Evolutionary conservation across 2,797 vertebrate species (phyloP).

Genomic region (Chanos chanos): DNA sequence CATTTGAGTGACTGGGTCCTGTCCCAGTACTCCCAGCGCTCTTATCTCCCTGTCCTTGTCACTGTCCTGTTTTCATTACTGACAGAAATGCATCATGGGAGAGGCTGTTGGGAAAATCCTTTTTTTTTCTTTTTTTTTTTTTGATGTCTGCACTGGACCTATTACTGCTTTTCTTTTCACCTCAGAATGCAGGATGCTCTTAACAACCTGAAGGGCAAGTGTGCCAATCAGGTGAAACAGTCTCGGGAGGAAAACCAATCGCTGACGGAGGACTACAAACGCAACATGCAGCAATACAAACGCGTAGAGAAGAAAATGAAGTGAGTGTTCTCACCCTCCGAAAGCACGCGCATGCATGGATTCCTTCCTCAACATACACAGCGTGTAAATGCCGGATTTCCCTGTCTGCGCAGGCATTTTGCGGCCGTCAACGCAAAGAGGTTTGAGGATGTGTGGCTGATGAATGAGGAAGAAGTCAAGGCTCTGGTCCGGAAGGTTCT

Average conservation of each 20-base stretch:
- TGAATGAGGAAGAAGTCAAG: constrained; percentile 81
- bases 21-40: too few relatives aligned
- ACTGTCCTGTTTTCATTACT: too few relatives aligned
- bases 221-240: constrained; percentile 60
- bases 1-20: too few relatives aligned
- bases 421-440: constrained; percentile 51
- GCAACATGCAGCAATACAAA: constrained; percentile 63
- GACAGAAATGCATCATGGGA: too few relatives aligned
- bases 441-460: constrained; percentile 77
- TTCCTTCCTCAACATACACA: neutral
- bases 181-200: constrained; percentile 68
- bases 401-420: constrained; percentile 75
- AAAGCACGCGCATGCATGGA: neutral
- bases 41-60: too few relatives aligned
- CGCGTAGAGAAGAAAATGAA: constrained; percentile 73
- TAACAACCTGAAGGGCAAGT: constrained; percentile 57
- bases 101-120: too few relatives aligned
- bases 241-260: constrained; percentile 58
- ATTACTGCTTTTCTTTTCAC: neutral
- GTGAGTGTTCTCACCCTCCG: constrained; percentile 51
- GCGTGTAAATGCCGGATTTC: too few relatives aligned
- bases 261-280: constrained; percentile 60
- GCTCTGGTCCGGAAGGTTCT: constrained; percentile 64
- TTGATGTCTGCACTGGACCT: too few relatives aligned
- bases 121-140: too few relatives aligned